phyloP scores from a whole-genome alignment of 1,140 invertebrate genomes.

The Prorops nasuta region DNA sequence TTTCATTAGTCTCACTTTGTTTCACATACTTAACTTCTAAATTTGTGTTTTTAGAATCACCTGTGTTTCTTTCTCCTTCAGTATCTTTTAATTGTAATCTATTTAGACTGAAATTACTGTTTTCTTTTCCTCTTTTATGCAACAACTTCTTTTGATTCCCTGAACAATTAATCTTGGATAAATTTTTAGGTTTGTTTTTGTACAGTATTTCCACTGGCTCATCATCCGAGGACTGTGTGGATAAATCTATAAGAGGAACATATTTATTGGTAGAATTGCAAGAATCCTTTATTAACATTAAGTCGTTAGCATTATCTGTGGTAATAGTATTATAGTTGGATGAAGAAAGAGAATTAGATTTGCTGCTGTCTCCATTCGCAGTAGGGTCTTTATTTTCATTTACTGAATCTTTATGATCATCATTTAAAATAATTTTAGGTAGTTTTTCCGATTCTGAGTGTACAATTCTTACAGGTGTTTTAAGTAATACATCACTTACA shows the following conservation, averaged over 20 bases:
- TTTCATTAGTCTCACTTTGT: background rate
- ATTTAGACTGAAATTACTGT: constrained; percentile 1
- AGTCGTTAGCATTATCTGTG: background rate
- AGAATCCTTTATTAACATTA: background rate
- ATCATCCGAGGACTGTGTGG: background rate
- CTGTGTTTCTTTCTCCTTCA: background rate
- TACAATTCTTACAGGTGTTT: constrained; percentile 23
- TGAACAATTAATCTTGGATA: background rate
- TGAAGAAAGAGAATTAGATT: background rate
- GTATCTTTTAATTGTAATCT: background rate
- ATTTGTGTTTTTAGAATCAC: background rate
- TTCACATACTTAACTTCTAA: background rate
- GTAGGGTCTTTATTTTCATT: background rate
- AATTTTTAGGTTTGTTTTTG: background rate
- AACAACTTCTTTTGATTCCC: background rate
- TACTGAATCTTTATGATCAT: background rate
- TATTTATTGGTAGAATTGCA: background rate
- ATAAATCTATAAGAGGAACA: background rate
- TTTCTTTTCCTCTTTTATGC: constrained; percentile 16
- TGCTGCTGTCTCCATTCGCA: background rate
- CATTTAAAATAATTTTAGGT: too few relatives aligned
- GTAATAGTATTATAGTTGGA: background rate
- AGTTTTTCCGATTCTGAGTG: too few relatives aligned
- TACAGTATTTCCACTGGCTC: background rate
- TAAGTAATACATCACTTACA: constrained; percentile 15